Evolutionary conservation across 2,113 vertebrate genomes (phyloP).

Genomic region (Entosphenus tridentatus): DNA sequence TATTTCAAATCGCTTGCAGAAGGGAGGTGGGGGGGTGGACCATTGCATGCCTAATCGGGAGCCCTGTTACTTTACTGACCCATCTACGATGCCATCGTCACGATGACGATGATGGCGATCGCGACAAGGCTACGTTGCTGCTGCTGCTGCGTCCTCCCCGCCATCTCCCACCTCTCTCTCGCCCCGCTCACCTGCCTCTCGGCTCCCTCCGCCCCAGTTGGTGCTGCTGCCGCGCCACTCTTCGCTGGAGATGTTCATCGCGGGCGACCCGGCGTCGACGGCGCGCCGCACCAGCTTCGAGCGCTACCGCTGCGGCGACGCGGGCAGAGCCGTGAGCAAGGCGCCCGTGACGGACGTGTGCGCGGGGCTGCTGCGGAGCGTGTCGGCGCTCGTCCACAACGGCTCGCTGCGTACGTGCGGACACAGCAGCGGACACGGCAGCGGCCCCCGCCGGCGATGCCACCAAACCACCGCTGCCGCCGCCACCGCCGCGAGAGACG

Average conservation of each 20-base stretch:
- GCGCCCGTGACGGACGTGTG: slow-evolving; percentile 75
- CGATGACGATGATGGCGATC: too few relatives aligned
- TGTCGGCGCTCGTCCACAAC: slow-evolving; percentile 64
- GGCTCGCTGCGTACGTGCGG: slow-evolving; percentile 39
- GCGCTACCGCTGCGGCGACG: slow-evolving; percentile 76
- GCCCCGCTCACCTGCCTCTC: background rate
- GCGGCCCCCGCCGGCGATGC: too few relatives aligned
- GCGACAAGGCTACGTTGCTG: slow-evolving; percentile 7
- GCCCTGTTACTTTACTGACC: too few relatives aligned
- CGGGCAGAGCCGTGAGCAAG: slow-evolving; percentile 65
- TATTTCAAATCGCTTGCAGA: background rate
- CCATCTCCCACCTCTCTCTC: too few relatives aligned
- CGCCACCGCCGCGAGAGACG: too few relatives aligned
- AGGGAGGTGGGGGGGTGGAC: background rate
- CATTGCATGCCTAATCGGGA: too few relatives aligned
- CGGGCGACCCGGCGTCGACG: slow-evolving; percentile 37
- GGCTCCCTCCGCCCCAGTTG: slow-evolving; percentile 30
- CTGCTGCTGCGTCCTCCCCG: too few relatives aligned
- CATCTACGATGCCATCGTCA: too few relatives aligned
- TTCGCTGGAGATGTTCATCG: slow-evolving; percentile 64
- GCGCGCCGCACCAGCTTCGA: slow-evolving; percentile 66
- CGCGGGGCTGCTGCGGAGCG: slow-evolving; percentile 66
- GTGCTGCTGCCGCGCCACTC: slow-evolving; percentile 84
- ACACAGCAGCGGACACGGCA: too few relatives aligned
- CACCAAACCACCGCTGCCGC: too few relatives aligned